These are phyloP conservation scores for Cygnus olor DNA, from an alignment of 2,797 vertebrate genomes.

Conservation along the genomic window DNA sequence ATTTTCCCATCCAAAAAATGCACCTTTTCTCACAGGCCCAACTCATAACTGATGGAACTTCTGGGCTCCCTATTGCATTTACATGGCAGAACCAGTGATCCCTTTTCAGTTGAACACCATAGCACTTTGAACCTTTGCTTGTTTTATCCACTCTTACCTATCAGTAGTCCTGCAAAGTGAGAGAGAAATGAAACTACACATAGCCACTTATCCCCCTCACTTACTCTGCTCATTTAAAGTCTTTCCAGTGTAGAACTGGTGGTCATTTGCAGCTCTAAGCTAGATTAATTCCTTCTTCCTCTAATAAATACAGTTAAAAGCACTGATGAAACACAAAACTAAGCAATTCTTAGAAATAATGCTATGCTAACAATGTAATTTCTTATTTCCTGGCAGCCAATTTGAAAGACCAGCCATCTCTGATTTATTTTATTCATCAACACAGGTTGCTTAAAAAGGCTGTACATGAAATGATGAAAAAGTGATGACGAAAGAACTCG, in stretches of 20 bases:
- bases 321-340: neutral
- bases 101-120: neutral
- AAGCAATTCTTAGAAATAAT: neutral
- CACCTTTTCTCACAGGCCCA: neutral
- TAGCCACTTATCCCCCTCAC: neutral
- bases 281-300: neutral
- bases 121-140: neutral
- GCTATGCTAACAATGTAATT: neutral
- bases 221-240: neutral
- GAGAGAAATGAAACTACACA: neutral
- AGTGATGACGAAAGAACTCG: neutral
- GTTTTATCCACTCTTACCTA: neutral
- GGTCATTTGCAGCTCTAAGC: neutral
- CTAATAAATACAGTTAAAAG: neutral
- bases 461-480: neutral
- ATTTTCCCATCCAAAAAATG: neutral
- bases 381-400: neutral
- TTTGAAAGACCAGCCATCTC: neutral
- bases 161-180: neutral
- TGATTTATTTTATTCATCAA: neutral
- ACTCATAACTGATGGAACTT: neutral
- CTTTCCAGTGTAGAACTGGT: neutral
- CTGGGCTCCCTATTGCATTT: neutral
- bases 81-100: neutral
- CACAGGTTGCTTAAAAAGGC: neutral